phyloP scores from a whole-genome alignment of 2,888 invertebrate genomes.

The Meteorus cinctellus region DNA sequence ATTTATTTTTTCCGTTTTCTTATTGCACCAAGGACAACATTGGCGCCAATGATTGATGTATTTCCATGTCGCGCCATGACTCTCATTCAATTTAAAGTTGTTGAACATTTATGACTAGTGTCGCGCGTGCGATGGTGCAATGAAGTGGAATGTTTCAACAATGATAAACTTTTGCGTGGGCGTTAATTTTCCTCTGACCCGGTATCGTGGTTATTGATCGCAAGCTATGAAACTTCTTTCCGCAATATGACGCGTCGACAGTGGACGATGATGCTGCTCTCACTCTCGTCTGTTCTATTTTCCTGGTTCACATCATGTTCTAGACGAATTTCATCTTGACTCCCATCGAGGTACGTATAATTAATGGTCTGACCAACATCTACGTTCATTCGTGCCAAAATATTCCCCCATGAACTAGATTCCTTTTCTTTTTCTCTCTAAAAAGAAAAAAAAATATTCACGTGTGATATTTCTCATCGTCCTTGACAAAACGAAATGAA shows the following conservation, averaged over 20 bases:
- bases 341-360: slow-evolving; percentile 44
- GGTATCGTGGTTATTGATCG: slow-evolving; percentile 54
- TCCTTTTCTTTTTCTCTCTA: slow-evolving; percentile 36
- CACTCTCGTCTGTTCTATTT: background rate
- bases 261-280: slow-evolving; percentile 6
- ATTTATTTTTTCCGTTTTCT: background rate
- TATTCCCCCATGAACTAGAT: slow-evolving; percentile 48
- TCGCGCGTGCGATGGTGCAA: background rate
- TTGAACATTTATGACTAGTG: background rate
- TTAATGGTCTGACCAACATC: slow-evolving; percentile 44
- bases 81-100: background rate
- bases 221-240: slow-evolving; percentile 50
- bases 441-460: background rate
- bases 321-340: slow-evolving; percentile 51
- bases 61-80: background rate
- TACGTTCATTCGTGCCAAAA: slow-evolving; percentile 49
- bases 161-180: slow-evolving; percentile 45
- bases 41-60: background rate
- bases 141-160: slow-evolving; percentile 41
- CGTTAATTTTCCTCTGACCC: slow-evolving; percentile 51
- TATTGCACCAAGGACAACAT: background rate
- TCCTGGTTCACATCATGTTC: slow-evolving; percentile 15
- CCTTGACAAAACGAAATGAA: slow-evolving; percentile 24
- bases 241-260: slow-evolving; percentile 53
- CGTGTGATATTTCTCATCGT: slow-evolving; percentile 37